Evolutionary conservation across 2,888 invertebrate genomes (phyloP).

Genomic region (Seira ritae): DNA sequence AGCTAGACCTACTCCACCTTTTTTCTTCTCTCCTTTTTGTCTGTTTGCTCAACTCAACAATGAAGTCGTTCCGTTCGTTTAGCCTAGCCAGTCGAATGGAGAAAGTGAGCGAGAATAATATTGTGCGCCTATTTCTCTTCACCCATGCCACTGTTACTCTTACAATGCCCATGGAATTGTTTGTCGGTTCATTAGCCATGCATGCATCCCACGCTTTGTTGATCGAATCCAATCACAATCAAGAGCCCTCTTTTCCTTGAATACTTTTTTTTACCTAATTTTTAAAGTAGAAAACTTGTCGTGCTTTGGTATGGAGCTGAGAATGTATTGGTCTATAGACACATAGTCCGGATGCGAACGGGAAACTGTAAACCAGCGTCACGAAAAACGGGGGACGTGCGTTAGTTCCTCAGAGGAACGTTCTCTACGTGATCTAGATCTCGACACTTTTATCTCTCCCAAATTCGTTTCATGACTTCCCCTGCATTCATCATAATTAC

Average conservation of each 20-base stretch:
- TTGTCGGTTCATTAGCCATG: conserved; percentile 21
- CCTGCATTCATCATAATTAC: conserved; percentile 21
- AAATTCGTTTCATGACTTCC: background rate
- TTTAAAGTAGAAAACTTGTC: no score
- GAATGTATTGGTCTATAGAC: no score
- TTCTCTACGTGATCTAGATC: conserved; percentile 7
- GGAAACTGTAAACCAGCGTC: no score
- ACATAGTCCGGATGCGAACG: no score
- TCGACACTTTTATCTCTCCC: background rate
- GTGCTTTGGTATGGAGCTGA: no score
- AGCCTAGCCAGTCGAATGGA: background rate
- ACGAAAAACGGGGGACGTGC: background rate
- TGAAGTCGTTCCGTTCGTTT: conserved; percentile 5
- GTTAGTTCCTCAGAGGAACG: conserved; percentile 9
- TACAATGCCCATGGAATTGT: no score
- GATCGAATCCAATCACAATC: conserved; percentile 2
- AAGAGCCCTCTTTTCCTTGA: background rate
- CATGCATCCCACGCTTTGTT: conserved; percentile 13
- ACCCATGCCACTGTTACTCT: no score
- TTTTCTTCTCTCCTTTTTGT: background rate
- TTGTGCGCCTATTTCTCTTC: no score
- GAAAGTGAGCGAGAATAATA: background rate
- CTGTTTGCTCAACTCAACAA: conserved; percentile 14
- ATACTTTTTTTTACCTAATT: no score
- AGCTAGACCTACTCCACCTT: conserved; percentile 6